phyloP scores from a whole-genome alignment of 2,888 invertebrate species.

The Calameuta idolon region DNA sequence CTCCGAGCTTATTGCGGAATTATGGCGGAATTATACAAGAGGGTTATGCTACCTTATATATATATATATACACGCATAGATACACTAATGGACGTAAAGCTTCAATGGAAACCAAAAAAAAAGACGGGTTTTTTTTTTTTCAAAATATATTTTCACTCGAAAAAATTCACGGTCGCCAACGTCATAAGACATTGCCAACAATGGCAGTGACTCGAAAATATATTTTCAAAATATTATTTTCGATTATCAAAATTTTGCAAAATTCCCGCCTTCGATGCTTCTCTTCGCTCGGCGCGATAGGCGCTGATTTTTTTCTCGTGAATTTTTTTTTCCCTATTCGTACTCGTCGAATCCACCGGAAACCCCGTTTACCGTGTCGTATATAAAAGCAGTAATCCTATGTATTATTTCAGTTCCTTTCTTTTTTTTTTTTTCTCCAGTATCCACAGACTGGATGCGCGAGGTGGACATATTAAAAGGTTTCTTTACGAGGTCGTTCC shows the following conservation, averaged over 20 bases:
- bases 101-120: background rate
- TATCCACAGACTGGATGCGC: conserved; percentile 21
- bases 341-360: background rate
- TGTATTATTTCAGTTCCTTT: background rate
- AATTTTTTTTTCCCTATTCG: background rate
- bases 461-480: conserved; percentile 53
- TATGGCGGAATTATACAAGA: conserved; percentile 22
- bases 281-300: too few species aligned
- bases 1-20: conserved; percentile 33
- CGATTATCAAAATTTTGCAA: fast-evolving
- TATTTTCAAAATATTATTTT: background rate
- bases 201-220: background rate
- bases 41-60: background rate
- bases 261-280: too few species aligned
- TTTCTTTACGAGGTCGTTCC: conserved; percentile 60
- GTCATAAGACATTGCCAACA: background rate
- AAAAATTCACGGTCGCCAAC: background rate
- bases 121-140: background rate
- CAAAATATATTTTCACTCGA: background rate
- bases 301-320: background rate
- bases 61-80: too few species aligned
- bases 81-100: background rate
- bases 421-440: background rate
- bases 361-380: background rate
- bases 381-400: background rate